These are phyloP conservation scores for Herpetotheres cachinnans DNA, from an alignment of 2,113 vertebrate genomes.

Conservation along the genomic window DNA sequence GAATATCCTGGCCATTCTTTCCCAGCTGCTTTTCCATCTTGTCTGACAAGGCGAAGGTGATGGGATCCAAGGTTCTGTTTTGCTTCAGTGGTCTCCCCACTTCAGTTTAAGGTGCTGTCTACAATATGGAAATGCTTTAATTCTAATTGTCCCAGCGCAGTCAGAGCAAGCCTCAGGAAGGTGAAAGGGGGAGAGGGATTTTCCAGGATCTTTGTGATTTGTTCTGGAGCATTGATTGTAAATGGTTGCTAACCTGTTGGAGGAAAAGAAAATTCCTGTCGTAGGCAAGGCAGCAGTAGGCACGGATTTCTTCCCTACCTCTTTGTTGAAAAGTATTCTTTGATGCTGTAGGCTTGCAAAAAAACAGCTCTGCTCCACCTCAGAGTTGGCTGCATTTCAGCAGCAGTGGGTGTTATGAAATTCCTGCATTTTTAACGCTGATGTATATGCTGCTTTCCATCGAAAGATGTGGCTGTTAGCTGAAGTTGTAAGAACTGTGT, in stretches of 20 bases:
- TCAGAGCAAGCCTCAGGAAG: neutral
- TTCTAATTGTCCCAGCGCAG: accelerated
- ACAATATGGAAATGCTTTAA: accelerated
- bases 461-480: neutral
- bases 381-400: neutral
- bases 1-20: accelerated
- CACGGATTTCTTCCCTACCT: neutral
- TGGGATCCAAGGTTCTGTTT: accelerated
- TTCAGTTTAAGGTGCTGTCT: neutral
- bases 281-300: neutral
- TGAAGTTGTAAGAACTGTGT: accelerated
- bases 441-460: neutral
- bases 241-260: neutral
- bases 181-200: neutral
- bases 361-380: neutral
- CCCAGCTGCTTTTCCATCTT: neutral
- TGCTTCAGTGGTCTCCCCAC: neutral
- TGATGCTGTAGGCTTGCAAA: neutral
- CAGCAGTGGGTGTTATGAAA: neutral
- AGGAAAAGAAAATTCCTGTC: neutral
- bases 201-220: neutral
- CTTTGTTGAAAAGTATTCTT: neutral
- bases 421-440: neutral
- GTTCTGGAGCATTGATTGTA: neutral
- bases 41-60: neutral